Evolutionary conservation across 1,140 invertebrate species (phyloP).

Genomic region (Saccostrea glomerata): DNA sequence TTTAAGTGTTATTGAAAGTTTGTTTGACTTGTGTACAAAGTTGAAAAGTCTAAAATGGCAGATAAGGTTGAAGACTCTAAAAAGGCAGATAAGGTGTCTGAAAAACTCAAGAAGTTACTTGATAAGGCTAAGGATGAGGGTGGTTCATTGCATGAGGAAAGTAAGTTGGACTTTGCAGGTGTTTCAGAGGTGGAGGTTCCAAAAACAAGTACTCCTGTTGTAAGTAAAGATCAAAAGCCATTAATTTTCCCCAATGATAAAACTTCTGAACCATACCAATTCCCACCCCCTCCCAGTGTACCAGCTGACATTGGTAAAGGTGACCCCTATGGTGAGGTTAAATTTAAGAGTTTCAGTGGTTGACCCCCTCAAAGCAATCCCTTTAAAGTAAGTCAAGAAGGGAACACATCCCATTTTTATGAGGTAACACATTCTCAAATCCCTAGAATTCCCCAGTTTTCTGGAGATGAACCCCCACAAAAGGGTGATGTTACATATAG

Average conservation of each 20-base stretch:
- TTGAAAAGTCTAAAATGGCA: too few species aligned
- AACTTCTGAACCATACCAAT: not conserved
- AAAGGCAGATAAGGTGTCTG: not conserved
- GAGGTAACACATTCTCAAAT: not conserved
- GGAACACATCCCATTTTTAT: not conserved
- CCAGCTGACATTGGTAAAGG: not conserved
- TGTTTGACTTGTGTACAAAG: too few species aligned
- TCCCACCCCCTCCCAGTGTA: not conserved
- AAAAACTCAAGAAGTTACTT: not conserved
- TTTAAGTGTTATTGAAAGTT: too few species aligned
- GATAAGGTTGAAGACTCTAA: too few species aligned
- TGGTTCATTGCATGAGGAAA: not conserved
- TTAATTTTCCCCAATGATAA: too few species aligned
- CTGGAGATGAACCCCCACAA: slow-evolving; percentile 31
- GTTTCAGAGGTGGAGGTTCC: not conserved
- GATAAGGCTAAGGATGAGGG: not conserved
- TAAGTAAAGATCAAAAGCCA: not conserved
- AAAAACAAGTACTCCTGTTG: not conserved
- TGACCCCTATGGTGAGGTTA: not conserved
- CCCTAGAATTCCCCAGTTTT: slow-evolving; percentile 39
- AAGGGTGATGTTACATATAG: slow-evolving; percentile 31
- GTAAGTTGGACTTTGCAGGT: not conserved
- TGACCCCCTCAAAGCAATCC: too few species aligned
- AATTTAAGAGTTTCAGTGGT: not conserved
- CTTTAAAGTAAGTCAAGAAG: not conserved